These are phyloP conservation scores for Crossaster papposus DNA, from an alignment of 53 echinoderm and acorn worm genomes.

Conservation along the genomic window DNA sequence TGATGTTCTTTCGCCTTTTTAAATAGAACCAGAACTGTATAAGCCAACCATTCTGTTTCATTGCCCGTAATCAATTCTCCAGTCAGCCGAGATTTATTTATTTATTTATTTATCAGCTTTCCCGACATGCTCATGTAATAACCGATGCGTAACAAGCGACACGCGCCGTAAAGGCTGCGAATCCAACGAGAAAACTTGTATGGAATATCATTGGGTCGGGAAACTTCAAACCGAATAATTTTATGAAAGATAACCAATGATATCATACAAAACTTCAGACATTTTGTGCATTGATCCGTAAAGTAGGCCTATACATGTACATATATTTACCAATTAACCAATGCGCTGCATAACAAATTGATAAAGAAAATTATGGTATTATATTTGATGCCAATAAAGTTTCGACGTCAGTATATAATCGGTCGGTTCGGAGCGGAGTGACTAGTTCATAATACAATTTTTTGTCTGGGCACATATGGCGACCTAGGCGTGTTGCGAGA, in stretches of 20 bases:
- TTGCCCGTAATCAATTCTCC: not conserved
- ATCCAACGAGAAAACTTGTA: not conserved
- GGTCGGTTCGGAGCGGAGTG: not conserved
- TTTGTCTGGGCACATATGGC: conserved; percentile 6
- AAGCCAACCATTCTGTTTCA: not conserved
- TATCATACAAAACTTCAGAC: not conserved
- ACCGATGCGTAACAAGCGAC: not conserved
- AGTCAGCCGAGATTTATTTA: not conserved
- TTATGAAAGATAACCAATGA: not conserved
- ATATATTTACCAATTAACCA: not conserved
- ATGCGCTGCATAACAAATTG: not conserved
- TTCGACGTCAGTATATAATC: not conserved
- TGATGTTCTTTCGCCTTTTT: not conserved
- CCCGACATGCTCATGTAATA: not conserved
- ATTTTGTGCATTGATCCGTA: not conserved
- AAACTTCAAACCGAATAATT: not conserved
- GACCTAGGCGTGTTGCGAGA: conserved; percentile 24
- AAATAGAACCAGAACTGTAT: not conserved
- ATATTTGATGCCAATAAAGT: conserved; percentile 12
- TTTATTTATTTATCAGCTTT: not conserved
- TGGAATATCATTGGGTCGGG: not conserved
- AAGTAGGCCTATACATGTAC: too few species aligned
- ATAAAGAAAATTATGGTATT: not conserved
- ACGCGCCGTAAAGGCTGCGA: not conserved
- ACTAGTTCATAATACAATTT: conserved; percentile 32